Evolutionary conservation across 2,888 invertebrate genomes (phyloP).

Genomic region (Caenorhabditis wallacei): DNA sequence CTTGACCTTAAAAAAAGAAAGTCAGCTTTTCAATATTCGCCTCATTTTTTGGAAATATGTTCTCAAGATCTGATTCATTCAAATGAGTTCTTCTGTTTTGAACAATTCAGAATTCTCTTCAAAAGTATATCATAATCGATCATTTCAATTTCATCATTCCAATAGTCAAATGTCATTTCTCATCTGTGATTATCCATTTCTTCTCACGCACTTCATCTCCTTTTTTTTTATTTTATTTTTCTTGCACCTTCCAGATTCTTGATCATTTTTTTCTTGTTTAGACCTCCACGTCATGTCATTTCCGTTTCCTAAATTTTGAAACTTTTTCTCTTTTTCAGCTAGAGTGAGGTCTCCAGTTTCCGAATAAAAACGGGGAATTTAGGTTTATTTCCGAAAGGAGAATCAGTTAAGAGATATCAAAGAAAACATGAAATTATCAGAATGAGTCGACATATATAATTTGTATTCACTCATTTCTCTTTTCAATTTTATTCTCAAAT

Average conservation of each 20-base stretch:
- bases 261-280: conserved; percentile 20
- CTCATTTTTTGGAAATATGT: neutral
- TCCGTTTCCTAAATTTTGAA: conserved; percentile 27
- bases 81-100: neutral
- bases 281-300: conserved; percentile 48
- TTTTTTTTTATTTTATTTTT: neutral
- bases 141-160: too few species aligned
- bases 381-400: neutral
- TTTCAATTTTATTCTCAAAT: neutral
- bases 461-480: neutral
- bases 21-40: conserved; percentile 12
- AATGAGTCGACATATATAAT: conserved; percentile 13
- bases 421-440: conserved; percentile 37
- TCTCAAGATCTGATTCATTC: too few species aligned
- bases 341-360: conserved; percentile 1
- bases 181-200: conserved; percentile 18
- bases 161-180: conserved; percentile 12
- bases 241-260: conserved; percentile 37
- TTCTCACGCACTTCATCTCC: conserved; percentile 28
- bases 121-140: too few species aligned
- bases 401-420: neutral
- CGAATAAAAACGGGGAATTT: neutral
- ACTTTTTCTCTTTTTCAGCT: conserved; percentile 11
- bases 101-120: neutral
- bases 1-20: conserved; percentile 50